Evolutionary conservation across 1,140 invertebrate genomes (phyloP).

Genomic region (Venturia canescens): DNA sequence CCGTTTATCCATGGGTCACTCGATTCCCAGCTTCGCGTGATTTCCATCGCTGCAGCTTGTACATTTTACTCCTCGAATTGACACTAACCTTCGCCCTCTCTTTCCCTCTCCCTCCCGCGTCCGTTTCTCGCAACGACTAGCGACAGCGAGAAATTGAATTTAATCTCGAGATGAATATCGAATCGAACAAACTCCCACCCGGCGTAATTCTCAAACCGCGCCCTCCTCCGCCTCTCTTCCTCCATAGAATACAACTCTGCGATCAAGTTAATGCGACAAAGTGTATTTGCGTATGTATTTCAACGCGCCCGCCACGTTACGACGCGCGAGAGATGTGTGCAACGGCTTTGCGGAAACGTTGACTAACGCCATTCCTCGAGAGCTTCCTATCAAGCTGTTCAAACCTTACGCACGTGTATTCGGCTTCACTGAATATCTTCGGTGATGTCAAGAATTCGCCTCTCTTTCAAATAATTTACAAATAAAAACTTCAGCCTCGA

Average conservation of each 20-base stretch:
- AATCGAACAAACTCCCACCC: conserved; percentile 52
- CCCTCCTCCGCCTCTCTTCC: not conserved
- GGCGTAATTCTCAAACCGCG: not conserved
- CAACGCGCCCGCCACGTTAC: not conserved
- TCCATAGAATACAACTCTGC: not conserved
- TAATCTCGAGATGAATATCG: conserved; percentile 57
- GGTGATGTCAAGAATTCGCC: no score
- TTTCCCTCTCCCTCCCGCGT: no score
- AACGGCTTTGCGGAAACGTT: conserved; percentile 11
- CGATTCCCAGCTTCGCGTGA: conserved; percentile 29
- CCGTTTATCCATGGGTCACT: not conserved
- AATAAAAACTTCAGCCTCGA: no score
- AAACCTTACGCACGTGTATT: not conserved
- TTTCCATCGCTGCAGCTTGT: not conserved
- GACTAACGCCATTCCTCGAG: conserved; percentile 24
- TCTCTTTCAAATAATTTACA: no score
- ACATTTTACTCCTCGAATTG: conserved; percentile 14
- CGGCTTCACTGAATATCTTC: not conserved
- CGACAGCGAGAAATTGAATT: conserved; percentile 55
- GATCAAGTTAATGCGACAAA: conserved; percentile 49
- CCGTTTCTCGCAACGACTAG: not conserved
- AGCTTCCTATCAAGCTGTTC: conserved; percentile 8
- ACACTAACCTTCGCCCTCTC: not conserved
- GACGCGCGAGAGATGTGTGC: not conserved
- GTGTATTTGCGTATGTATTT: conserved; percentile 47